Base-by-base conservation (phyloP, 2,113 vertebrate species). In the Sakesphorus luctuosus region DNA sequence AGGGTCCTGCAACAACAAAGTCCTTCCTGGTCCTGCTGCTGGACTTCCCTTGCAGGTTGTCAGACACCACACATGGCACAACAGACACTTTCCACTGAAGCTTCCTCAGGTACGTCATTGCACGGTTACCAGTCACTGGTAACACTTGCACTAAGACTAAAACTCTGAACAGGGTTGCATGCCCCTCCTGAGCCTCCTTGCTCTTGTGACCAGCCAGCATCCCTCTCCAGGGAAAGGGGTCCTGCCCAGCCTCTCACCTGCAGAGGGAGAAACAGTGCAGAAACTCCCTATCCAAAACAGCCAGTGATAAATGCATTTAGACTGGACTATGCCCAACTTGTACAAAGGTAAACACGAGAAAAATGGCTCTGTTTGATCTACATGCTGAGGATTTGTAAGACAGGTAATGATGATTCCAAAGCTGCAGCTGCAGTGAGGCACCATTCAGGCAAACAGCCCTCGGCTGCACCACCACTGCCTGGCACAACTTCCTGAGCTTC, bases 371-470 rank as follows among this genome's bases (percentile, higher is more conserved):
- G 1, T 21, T n/a, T 24, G 29, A 59, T 33, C 25, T 63, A 16
- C 23, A 24, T 0, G 0, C 40, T 14, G 74, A 87, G 19, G 84
- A 44, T 53, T 65, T 43, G 10, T 33, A 49, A 58, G 62, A 49
- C 3, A 25, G 49, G n/a, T 29, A 56, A 67, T 0, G 31, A 63
- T 0, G 0, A 63, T 29, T 66, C n/a, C 69, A 53, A 77, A 61
- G 12, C 71, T 79, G 44, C 46, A 44, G 52, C 7, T 29, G 8
- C 68, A 83, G 50, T 2, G 26, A 77, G 68, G 56, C 62, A 44
- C 24, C 0, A 3, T 49, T 49, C 52, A 25, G 31, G 74, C 9
- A 5, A 65, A 90, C 69, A 47, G 65, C 62, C 28, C 36, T 40
- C 11, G 6, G 65, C 82, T 71, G n/a, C 58, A 44, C 15, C 84